phyloP scores from a whole-genome alignment of 2,113 vertebrate genomes.

The Xiphophorus couchianus region DNA sequence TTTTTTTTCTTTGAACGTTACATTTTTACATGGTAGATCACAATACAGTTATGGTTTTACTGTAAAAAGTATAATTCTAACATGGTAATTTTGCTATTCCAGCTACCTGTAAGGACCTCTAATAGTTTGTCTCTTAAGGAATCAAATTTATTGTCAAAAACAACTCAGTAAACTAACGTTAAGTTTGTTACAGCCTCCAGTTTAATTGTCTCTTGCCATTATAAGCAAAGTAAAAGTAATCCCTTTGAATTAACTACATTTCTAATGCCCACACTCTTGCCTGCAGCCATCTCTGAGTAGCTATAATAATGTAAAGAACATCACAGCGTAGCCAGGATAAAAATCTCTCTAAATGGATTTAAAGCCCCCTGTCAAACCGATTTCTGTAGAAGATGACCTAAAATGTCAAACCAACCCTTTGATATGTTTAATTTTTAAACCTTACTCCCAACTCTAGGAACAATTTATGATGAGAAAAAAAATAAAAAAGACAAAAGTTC shows the following conservation, averaged over 20 bases:
- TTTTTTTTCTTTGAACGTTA: not conserved
- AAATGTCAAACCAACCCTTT: slow-evolving; percentile 39
- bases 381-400: slow-evolving; percentile 2
- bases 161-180: slow-evolving; percentile 43
- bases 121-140: slow-evolving; percentile 36
- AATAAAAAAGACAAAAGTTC: slow-evolving; percentile 12
- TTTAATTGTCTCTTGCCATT: slow-evolving; percentile 47
- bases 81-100: not conserved
- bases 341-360: slow-evolving; percentile 59
- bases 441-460: slow-evolving; percentile 28
- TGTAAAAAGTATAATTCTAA: not conserved
- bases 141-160: slow-evolving; percentile 59
- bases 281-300: slow-evolving; percentile 64
- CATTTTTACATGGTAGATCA: not conserved
- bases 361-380: slow-evolving; percentile 46
- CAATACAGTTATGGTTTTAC: not conserved
- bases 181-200: slow-evolving; percentile 53
- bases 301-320: slow-evolving; percentile 48
- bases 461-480: slow-evolving; percentile 45
- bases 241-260: slow-evolving; percentile 54
- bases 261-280: slow-evolving; percentile 56
- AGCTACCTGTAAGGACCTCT: not conserved
- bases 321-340: slow-evolving; percentile 45
- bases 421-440: slow-evolving; percentile 38
- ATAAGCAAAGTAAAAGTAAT: slow-evolving; percentile 54